Evolutionary conservation across 2,113 vertebrate genomes (phyloP).

Genomic region (Embiotoca jacksoni): DNA sequence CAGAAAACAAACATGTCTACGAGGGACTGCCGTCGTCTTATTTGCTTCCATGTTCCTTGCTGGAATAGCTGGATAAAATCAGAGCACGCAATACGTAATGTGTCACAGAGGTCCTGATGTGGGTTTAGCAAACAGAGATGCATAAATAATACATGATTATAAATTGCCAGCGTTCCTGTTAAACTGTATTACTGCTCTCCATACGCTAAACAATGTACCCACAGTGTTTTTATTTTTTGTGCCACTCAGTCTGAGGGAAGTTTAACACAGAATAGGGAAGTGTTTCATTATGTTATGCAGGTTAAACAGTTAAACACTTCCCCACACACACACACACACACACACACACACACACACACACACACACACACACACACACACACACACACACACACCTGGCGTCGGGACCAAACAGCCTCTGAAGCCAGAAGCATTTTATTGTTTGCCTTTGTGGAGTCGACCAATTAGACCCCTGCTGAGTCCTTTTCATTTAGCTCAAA

Average conservation of each 20-base stretch:
- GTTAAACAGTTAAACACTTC: conserved; percentile 3
- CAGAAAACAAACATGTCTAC: neutral
- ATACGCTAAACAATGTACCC: neutral
- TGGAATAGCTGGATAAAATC: neutral
- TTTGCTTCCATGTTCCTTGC: too few species aligned
- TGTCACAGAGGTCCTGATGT: neutral
- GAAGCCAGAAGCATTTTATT: conserved; percentile 43
- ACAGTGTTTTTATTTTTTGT: neutral
- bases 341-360: conserved; percentile 1
- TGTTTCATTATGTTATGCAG: conserved; percentile 35
- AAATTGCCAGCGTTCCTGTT: neutral
- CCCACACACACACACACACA: neutral
- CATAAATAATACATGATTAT: neutral
- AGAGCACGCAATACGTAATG: neutral
- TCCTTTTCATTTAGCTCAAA: conserved; percentile 41
- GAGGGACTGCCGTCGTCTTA: too few species aligned
- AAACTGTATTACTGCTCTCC: neutral
- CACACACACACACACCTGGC: conserved; percentile 23
- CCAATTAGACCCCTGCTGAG: conserved; percentile 48
- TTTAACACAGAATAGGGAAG: conserved; percentile 20
- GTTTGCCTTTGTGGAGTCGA: conserved; percentile 43
- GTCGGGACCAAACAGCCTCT: conserved; percentile 34
- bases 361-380: conserved; percentile 14
- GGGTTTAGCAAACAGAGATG: neutral
- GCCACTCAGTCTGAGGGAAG: neutral